Conservation (phyloP, 2,888 invertebrate genomes). For the Graphium colonna region DNA sequence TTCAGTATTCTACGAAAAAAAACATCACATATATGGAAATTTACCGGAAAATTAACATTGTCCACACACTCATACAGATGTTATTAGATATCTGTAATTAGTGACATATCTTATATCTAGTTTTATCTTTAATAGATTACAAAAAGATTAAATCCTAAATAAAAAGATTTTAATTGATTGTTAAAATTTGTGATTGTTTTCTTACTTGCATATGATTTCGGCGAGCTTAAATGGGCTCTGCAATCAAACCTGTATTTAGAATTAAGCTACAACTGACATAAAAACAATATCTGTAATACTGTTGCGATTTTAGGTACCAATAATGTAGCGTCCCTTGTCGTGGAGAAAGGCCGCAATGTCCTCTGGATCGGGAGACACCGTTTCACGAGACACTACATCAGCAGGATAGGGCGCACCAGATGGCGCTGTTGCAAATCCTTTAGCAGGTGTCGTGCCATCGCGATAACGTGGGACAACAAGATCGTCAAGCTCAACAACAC, state of each 20-base stretch:
- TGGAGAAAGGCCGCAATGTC: constrained; percentile 44
- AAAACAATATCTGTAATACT: not conserved
- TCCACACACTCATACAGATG: no score
- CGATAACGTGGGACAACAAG: constrained; percentile 49
- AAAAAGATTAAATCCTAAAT: no score
- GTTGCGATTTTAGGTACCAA: constrained; percentile 7
- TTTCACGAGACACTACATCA: constrained; percentile 59
- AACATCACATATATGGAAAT: not conserved
- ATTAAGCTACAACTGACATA: no score
- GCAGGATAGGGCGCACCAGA: constrained; percentile 49
- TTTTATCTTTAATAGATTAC: no score
- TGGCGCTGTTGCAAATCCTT: constrained; percentile 62
- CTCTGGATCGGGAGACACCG: constrained; percentile 53
- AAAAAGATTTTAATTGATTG: no score
- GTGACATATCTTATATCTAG: no score
- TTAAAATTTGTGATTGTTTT: no score
- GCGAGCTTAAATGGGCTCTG: no score
- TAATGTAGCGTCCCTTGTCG: constrained; percentile 2
- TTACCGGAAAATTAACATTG: no score
- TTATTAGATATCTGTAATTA: no score
- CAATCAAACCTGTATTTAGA: no score
- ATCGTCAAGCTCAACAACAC: constrained; percentile 57
- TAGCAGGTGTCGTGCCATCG: constrained; percentile 59
- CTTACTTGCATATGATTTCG: no score
- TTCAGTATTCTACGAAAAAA: not conserved